Percentiles rank a stretch among this genome's conserved stretches.
Conservation (phyloP, 2,797 vertebrate species). For the Dermochelys coriacea region DNA sequence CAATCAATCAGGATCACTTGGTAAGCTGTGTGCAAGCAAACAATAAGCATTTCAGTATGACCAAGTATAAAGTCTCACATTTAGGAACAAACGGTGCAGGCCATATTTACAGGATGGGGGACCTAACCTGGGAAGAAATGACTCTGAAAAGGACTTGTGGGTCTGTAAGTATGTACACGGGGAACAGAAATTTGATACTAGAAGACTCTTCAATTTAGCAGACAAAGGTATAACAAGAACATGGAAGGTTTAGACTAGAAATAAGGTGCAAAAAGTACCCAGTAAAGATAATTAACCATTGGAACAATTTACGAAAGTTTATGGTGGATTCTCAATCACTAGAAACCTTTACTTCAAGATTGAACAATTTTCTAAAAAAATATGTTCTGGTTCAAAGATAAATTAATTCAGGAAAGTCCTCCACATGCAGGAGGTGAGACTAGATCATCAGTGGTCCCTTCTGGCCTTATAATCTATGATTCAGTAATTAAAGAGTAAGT, state of each 20-base stretch:
- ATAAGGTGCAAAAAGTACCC: not conserved
- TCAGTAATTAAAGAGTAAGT: fast-evolving
- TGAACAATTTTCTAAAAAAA: not conserved
- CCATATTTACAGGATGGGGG: not conserved
- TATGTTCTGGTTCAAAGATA: fast-evolving
- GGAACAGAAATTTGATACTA: not conserved
- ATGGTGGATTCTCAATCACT: not conserved
- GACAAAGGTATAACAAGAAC: not conserved
- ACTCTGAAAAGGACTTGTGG: not conserved
- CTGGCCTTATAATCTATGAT: fast-evolving
- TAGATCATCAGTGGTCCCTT: not conserved
- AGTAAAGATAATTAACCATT: not conserved
- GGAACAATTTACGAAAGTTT: not conserved
- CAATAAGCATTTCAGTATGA: not conserved
- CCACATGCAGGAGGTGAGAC: too few relatives aligned
- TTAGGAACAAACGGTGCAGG: not conserved
- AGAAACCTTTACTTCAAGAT: not conserved
- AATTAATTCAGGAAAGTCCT: fast-evolving
- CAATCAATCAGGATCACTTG: not conserved
- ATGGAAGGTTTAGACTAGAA: not conserved
- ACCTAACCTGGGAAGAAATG: not conserved
- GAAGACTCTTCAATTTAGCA: not conserved
- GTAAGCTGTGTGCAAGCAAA: not conserved
- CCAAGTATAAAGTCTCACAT: not conserved
- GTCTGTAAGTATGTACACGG: not conserved